Evolutionary conservation across 2,113 vertebrate species (phyloP).

Genomic region (Clupea harengus): DNA sequence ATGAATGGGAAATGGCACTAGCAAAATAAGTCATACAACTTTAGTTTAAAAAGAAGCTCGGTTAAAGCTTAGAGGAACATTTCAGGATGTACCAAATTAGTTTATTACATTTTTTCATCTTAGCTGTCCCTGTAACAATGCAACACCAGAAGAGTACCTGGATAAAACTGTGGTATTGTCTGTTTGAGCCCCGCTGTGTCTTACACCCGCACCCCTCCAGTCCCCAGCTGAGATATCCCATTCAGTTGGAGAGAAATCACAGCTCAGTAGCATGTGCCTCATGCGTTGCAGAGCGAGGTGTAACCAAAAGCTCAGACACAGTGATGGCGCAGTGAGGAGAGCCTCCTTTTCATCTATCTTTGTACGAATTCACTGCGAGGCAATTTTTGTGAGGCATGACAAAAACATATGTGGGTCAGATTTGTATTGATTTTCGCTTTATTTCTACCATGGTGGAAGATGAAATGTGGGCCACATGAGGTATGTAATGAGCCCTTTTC

Average conservation of each 20-base stretch:
- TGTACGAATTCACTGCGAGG: neutral
- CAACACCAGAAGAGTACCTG: neutral
- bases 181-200: neutral
- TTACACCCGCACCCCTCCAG: neutral
- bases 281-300: neutral
- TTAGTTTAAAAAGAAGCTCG: neutral
- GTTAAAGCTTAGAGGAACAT: neutral
- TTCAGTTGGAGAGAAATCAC: neutral
- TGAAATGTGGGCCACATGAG: neutral
- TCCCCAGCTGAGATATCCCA: neutral
- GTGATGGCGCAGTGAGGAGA: neutral
- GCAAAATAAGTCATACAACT: neutral
- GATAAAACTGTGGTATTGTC: neutral
- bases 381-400: neutral
- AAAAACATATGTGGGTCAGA: neutral
- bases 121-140: neutral
- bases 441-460: neutral
- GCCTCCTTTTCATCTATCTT: neutral
- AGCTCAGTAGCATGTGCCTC: neutral
- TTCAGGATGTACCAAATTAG: too few relatives aligned
- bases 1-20: neutral
- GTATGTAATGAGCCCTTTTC: neutral
- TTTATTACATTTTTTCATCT: neutral
- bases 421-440: neutral
- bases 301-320: neutral